Percentiles rank a stretch among this genome's conserved stretches.
phyloP scores from a whole-genome alignment of 2,113 vertebrate species.

The Anhinga anhinga region DNA sequence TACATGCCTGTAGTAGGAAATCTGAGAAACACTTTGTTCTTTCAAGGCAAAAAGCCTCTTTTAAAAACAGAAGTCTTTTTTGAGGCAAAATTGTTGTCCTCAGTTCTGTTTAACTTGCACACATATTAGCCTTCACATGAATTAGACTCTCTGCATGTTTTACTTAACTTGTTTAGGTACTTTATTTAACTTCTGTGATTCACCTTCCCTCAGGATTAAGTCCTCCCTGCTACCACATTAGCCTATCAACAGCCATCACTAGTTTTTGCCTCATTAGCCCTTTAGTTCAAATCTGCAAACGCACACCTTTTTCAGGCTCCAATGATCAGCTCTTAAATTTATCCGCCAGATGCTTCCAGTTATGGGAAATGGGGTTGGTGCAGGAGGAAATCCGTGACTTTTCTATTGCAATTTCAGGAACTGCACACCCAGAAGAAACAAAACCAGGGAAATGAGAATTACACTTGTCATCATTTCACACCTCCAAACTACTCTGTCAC shows the following conservation, averaged over 20 bases:
- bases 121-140: neutral
- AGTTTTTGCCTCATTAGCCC: neutral
- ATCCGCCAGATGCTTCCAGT: slow-evolving; percentile 9
- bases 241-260: neutral
- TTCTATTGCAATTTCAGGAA: slow-evolving; percentile 50
- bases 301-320: slow-evolving; percentile 20
- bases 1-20: neutral
- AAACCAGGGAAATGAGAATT: neutral
- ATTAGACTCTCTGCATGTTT: neutral
- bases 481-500: neutral
- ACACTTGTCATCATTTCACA: neutral
- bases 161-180: neutral
- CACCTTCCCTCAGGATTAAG: neutral
- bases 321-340: slow-evolving; percentile 27
- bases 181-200: neutral
- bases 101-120: neutral
- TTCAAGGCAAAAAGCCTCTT: neutral
- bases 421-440: neutral
- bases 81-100: neutral
- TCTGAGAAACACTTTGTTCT: neutral
- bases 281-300: neutral
- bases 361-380: slow-evolving; percentile 29
- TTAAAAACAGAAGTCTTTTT: neutral
- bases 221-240: neutral
- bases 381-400: slow-evolving; percentile 38